Evolutionary conservation across 2,888 invertebrate genomes (phyloP), one percentile per base, ranked within the genome.

Genomic region (Nymphalis urticae): DNA sequence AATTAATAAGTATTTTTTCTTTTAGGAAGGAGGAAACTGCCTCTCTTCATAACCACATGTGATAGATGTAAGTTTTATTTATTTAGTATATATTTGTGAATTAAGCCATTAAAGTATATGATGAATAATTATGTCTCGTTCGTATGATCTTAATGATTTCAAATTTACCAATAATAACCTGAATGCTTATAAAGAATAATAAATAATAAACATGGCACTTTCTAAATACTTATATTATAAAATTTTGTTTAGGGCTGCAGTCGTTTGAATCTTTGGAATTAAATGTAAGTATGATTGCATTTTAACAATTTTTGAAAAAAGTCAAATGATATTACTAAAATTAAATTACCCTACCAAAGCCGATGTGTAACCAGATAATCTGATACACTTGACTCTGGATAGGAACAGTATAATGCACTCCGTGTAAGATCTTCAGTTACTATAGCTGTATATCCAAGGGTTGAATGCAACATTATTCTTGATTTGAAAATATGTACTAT

Each of bases 371-470:
- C 80, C 80, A 78, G 81, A 75, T 59, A 73, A 77, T 76, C 77
- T 85, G 84, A 78, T 87, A 86, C 84, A 77, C 80, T 77, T 90
- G 92, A 91, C 92, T 92, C 89, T 92, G 91, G 90, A 74, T 89
- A 92, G 92, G 92, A 89, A 92, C 90, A 92, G 86, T 80, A 87
- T 65, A 42, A 42, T 79, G 87, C 89, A 88, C 86, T 89, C 89
- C 75, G 92, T 92, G 92, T 92, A 92, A 86, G 89, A 56, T 24
- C 32, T 32, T 71, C 77, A 74, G 77, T 80, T 87, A 0, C 16
- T 50, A 80, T 90, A 79, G 79, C 79, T 76, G 74, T 75, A 82
- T 78, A 80, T 56, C 54, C 32, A 90, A 90, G 91, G 91, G 90
- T 84, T 88, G 86, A 87, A 83, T 88, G 88, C 84, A 58, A 91